Conservation (phyloP, 92 coral and sea anemone genomes). For the Galaxea fascicularis region DNA sequence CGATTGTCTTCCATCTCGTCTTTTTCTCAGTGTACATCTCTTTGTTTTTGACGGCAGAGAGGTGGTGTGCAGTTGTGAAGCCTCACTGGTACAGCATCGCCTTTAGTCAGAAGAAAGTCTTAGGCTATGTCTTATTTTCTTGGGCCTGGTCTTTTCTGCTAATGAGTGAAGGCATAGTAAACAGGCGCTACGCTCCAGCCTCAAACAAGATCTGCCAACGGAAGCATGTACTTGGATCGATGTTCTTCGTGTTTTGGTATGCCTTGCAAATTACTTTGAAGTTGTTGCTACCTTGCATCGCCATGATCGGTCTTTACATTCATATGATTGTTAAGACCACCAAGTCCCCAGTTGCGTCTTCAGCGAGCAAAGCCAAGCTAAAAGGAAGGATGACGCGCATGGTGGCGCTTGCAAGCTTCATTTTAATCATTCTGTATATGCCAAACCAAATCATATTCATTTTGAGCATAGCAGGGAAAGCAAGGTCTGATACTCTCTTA, state of each 20-base stretch:
- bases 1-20: conserved; percentile 70
- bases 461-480: conserved; percentile 9
- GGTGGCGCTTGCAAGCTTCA: conserved; percentile 54
- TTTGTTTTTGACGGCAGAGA: conserved; percentile 80
- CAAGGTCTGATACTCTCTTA: conserved; percentile 29
- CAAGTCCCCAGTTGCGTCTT: conserved; percentile 21
- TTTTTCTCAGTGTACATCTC: conserved; percentile 76
- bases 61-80: conserved; percentile 87
- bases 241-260: conserved; percentile 13
- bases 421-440: conserved; percentile 55
- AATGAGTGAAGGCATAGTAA: background rate
- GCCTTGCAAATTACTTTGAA: conserved; percentile 48
- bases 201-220: background rate
- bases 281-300: conserved; percentile 46
- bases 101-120: conserved; percentile 52
- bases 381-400: conserved; percentile 64
- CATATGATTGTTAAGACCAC: conserved; percentile 54
- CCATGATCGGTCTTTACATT: conserved; percentile 61
- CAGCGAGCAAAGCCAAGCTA: conserved; percentile 36
- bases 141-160: conserved; percentile 70
- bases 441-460: conserved; percentile 62
- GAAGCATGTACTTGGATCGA: background rate
- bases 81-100: conserved; percentile 72
- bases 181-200: background rate
- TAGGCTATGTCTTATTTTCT: conserved; percentile 51